Base-by-base conservation (phyloP, 2,888 invertebrate genomes). In the Caenorhabditis auriculariae region DNA sequence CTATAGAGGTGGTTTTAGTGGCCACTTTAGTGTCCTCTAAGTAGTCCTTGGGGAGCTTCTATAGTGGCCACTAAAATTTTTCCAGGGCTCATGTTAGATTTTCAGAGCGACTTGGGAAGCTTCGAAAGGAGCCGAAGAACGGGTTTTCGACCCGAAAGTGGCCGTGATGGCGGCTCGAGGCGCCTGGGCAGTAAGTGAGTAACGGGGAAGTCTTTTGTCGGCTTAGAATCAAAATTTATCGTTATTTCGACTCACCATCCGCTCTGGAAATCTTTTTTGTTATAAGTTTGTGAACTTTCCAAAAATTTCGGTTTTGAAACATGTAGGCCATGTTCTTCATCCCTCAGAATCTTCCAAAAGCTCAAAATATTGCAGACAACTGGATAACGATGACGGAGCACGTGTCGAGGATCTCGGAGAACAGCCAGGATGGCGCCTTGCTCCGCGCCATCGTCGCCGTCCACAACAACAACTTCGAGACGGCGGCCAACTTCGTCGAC, bases 381-480 rank as follows among this genome's bases (percentile, higher is more conserved):
- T 96, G 93, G 92, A 89, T 90, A 27, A 89, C 89, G 3, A 93
- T 98, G 93, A 88, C 90, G 69, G 88, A 89, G 74, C 94, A 93
- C 82, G 91, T 93, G 7, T 42, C 55, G 24, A 44, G 59, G 39
- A 54, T 99, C 68, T 93, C 94, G 0, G 88, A 90, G 72, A 93
- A 93, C 67, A 90, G 90, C 0, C 93, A 93, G 80, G 96, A 98
- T 76, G 94, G 95, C 2, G 90, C 93, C 0, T 96, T 95, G 83
- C 93, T 93, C 81, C 85, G 94, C 54, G 94, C 96, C 0, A 92
- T 98, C 4, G 85, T 96, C 12, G 89, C 90, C 17, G 90, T 96
- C 26, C 91, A 92, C 76, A 88, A 89, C 39, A 43, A 62, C 15
- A 54, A 62, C 24, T 84, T 76, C 63, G 62, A 72, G 12, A 59